Evolutionary conservation across 1,140 invertebrate genomes (phyloP).

Genomic region (Lepeophtheirus salmonis): DNA sequence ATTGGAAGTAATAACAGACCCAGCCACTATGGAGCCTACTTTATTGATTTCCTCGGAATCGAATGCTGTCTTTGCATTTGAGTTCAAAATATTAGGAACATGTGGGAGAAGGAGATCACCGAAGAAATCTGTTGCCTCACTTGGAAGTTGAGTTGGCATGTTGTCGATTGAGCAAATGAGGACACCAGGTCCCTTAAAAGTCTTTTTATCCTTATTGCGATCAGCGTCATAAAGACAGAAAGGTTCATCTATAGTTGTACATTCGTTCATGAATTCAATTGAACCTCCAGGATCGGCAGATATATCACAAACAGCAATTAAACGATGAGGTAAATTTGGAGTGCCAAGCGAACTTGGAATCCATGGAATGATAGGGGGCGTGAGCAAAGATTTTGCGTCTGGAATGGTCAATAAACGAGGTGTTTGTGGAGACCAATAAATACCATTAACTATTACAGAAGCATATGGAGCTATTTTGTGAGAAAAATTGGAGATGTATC

Average conservation of each 20-base stretch:
- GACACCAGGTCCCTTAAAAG: conserved; percentile 67
- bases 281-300: conserved; percentile 96
- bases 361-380: conserved; percentile 76
- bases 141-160: conserved; percentile 95
- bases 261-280: conserved; percentile 99
- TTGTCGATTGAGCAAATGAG: conserved; percentile 98
- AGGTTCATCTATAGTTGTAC: conserved; percentile 75
- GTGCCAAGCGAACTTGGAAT: conserved; percentile 49
- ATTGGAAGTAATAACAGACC: conserved; percentile 91
- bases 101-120: conserved; percentile 79
- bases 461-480: conserved; percentile 93
- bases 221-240: conserved; percentile 60
- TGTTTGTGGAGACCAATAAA: conserved; percentile 81
- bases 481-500: conserved; percentile 87
- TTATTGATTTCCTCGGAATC: conserved; percentile 12
- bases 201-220: conserved; percentile 86
- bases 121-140: conserved; percentile 93
- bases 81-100: conserved; percentile 69
- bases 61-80: conserved; percentile 46
- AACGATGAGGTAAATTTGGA: conserved; percentile 63
- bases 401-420: conserved; percentile 91
- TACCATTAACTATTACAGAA: conserved; percentile 89
- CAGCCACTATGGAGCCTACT: conserved; percentile 23
- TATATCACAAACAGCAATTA: conserved; percentile 78
- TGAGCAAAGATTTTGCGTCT: conserved; percentile 81